Percentiles rank a stretch among this genome's conserved stretches.
Evolutionary conservation across 1,140 invertebrate genomes (phyloP).

Genomic region (Pogonomyrmex californicus): DNA sequence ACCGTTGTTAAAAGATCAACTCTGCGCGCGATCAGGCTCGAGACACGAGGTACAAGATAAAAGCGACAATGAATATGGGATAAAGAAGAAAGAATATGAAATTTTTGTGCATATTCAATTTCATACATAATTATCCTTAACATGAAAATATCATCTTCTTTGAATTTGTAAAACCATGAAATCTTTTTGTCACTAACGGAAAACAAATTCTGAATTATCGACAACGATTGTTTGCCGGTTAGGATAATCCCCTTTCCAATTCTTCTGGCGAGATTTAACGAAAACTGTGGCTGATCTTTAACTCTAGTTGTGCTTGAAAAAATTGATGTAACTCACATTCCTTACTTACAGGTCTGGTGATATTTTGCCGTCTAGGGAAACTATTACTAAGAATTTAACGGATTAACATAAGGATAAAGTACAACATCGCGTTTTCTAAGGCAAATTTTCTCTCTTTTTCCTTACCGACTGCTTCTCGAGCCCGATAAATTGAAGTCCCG

Average conservation of each 20-base stretch:
- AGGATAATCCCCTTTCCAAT: slow-evolving; percentile 1
- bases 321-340: slow-evolving; percentile 20
- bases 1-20: slow-evolving; percentile 31
- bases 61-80: background rate
- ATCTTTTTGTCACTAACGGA: background rate
- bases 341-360: background rate
- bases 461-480: background rate
- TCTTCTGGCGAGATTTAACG: slow-evolving; percentile 38
- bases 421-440: slow-evolving; percentile 22
- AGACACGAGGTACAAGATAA: background rate
- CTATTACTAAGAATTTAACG: slow-evolving; percentile 56
- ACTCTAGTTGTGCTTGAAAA: slow-evolving; percentile 18
- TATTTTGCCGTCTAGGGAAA: slow-evolving; percentile 51
- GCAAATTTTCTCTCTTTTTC: slow-evolving; percentile 22
- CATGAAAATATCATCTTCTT: background rate
- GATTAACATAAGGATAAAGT: slow-evolving; percentile 58
- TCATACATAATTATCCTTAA: background rate
- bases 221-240: background rate
- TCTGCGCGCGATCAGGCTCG: slow-evolving; percentile 11
- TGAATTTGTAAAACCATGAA: no score
- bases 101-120: background rate
- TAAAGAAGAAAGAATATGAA: background rate
- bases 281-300: slow-evolving; percentile 21
- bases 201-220: background rate
- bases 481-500: slow-evolving; percentile 51